Conservation (phyloP, 2,797 vertebrate genomes). For the Pseudochromis fuscus region DNA sequence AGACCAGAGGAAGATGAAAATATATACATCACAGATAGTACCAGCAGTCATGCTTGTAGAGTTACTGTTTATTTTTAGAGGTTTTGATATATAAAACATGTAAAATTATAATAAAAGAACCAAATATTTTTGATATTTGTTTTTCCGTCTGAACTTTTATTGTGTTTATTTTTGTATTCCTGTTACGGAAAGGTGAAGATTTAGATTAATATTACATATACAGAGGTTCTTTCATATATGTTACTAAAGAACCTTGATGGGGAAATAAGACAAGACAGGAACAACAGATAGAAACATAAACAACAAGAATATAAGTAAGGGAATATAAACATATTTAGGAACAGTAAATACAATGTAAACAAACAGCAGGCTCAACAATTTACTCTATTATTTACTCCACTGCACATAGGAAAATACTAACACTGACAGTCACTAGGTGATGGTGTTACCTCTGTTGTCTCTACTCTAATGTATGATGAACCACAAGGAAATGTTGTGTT, state of each 20-base stretch:
- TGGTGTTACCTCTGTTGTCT: slow-evolving; percentile 60
- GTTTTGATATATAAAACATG: slow-evolving; percentile 78
- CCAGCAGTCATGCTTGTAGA: slow-evolving; percentile 59
- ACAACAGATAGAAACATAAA: too few relatives aligned
- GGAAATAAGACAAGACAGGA: too few relatives aligned
- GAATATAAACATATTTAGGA: too few relatives aligned
- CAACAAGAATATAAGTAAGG: too few relatives aligned
- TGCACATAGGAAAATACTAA: too few relatives aligned
- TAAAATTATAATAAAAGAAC: slow-evolving; percentile 76
- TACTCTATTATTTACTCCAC: too few relatives aligned
- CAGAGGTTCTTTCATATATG: too few relatives aligned
- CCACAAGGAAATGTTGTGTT: background rate
- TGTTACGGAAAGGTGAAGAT: background rate
- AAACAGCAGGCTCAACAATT: too few relatives aligned
- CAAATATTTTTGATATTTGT: slow-evolving; percentile 66
- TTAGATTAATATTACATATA: too few relatives aligned
- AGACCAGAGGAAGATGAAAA: slow-evolving; percentile 45
- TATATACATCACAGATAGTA: slow-evolving; percentile 51
- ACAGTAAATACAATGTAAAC: too few relatives aligned
- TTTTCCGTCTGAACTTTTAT: slow-evolving; percentile 34
- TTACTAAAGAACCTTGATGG: background rate
- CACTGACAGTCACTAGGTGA: too few relatives aligned
- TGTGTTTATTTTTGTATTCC: background rate
- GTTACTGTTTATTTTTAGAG: slow-evolving; percentile 63
- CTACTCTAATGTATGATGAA: slow-evolving; percentile 47